Percentiles rank a stretch among this genome's conserved stretches.
These are phyloP conservation scores for Silurus glanis DNA, from an alignment of 2,113 vertebrate species.

Conservation along the genomic window DNA sequence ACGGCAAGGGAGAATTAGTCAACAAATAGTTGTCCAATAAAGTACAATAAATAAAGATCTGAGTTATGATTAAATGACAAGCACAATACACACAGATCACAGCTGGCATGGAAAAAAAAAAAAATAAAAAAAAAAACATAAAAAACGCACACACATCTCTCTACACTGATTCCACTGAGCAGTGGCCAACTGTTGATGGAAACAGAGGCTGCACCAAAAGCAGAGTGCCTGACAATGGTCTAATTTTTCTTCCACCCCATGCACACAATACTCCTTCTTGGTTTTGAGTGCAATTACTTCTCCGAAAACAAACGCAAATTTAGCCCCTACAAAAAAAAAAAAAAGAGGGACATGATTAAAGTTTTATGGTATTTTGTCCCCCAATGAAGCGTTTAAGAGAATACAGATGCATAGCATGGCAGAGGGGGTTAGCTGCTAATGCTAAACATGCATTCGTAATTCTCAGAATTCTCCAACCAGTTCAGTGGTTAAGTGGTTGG, in stretches of 20 bases:
- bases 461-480: conserved; percentile 13
- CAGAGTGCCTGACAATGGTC: conserved; percentile 18
- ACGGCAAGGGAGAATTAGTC: conserved; percentile 17
- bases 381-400: conserved; percentile 50
- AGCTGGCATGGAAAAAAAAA: conserved; percentile 15
- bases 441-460: conserved; percentile 40
- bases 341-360: conserved; percentile 46
- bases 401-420: conserved; percentile 53
- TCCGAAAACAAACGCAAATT: conserved; percentile 49
- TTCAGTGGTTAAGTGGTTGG: too few relatives aligned
- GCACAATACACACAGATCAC: conserved; percentile 23
- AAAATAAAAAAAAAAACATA: background rate
- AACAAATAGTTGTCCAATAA: conserved; percentile 31
- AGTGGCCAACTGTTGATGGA: conserved; percentile 10
- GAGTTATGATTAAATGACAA: conserved; percentile 36
- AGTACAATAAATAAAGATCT: conserved; percentile 39
- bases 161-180: conserved; percentile 19
- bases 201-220: conserved; percentile 23
- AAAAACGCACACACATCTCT: background rate
- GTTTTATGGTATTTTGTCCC: conserved; percentile 54
- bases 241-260: conserved; percentile 33
- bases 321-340: background rate
- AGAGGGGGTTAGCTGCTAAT: conserved; percentile 28
- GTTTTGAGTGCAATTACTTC: conserved; percentile 51
- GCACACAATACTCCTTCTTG: conserved; percentile 37